Base-by-base conservation (phyloP, 2,797 vertebrate genomes). In the Lepilemur septentrionalis region DNA sequence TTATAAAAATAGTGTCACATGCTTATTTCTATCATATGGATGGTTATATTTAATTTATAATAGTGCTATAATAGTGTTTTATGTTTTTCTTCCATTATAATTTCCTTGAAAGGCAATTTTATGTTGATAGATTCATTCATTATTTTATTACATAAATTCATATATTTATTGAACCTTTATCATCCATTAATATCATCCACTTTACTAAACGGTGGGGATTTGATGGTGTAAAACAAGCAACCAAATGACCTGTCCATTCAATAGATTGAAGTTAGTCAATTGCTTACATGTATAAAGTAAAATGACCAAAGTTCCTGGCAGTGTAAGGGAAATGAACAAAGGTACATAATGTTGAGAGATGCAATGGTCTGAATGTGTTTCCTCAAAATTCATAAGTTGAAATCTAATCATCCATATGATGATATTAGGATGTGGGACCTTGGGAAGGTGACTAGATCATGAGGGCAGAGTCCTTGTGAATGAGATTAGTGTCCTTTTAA, bases 51-150 rank as follows among this genome's bases (percentile, higher is more conserved):
- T 89, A 57, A 52, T 52, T 52, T 7, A 52, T 52, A 52, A 52
- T 52, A 18, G 50, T 52, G 50, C 18, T 7, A 41, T 32, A 69
- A 80, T 25, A 28, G 8, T 57, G 2, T 70, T 65, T 72, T 92
- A 32, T 11, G 4, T 67, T 92, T 95, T n/a, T 32, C 7, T n/a
- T 70, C 14, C 30, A 88, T 6, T 89, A 70, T 7, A 87, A 88
- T 52, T 28, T 92, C 7, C 22, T 18, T 80, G 52, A 89, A 79
- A 84, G 48, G 2, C 1, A 22, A 78, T n/a, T 1, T 41, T 80
- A 70, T 41, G 28, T 23, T 83, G 43, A 50, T 50, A 20, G 35
- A 84, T 32, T 14, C 4, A 65, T 15, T 94, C 20, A 75, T 72
- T 67, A n/a, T 48, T 73, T 80, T 76, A 10, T 46, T 73, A 89